Evolutionary conservation across 2,888 invertebrate species (phyloP), one percentile per base, ranked within the genome.

Genomic region (Monochamus alternatus): DNA sequence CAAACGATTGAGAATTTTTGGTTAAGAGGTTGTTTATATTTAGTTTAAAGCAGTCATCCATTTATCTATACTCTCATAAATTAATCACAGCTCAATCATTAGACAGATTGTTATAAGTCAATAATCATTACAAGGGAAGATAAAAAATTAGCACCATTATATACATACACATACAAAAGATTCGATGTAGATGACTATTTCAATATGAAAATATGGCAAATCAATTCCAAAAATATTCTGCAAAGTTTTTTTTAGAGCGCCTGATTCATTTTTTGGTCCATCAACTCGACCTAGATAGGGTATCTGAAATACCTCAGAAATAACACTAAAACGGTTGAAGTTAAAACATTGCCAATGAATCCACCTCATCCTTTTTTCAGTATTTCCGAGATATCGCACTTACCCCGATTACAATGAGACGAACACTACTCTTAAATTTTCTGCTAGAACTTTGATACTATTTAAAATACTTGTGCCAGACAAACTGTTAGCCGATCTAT

Each of bases 61-160:
- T 12, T 3, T 30, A 44, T 14, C 30, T 52, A 52, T 67, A 55
- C 58, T 68, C 58, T 58, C 10, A 38, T 44, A 14, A 12, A 38
- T 14, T 69, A 69, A 69, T 47, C 60, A 12, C 47, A 60, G 60
- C 44, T 69, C 10, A 47, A 60, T 62, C 14, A n/a, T 51, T 60
- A 74, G 55, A 66, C 55, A 68, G 67, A n/a, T 62, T 59, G 62
- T 73, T 73, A 74, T 77, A 65, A 74, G 72, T 74, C 72, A 75
- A 75, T 75, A 73, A 68, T 70, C 68, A 75, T 75, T 74, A 68
- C 72, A 59, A 38, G 60, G 71, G 71, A 80, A 78, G 66, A 76
- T 78, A 78, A 77, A 69, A 79, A 83, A 82, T 77, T 83, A 84
- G 84, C 84, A 84, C 84, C 84, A 82, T 81, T 81, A 82, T 84